Conservation (phyloP, 2,113 vertebrate species). For the Alces alces region DNA sequence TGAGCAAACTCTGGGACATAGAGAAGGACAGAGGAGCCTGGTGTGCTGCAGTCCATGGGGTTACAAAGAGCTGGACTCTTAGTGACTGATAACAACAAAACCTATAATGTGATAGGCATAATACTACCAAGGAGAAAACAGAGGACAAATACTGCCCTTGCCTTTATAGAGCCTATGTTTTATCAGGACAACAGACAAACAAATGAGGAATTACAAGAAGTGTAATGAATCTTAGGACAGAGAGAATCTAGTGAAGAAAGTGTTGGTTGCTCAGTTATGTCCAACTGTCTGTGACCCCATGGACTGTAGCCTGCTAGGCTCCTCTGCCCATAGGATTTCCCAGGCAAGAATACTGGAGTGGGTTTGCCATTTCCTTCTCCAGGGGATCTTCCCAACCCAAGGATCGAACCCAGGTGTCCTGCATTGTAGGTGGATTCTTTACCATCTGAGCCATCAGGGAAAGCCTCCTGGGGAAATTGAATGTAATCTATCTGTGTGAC, state of each 20-base stretch:
- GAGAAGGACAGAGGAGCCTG: not conserved
- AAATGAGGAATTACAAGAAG: not conserved
- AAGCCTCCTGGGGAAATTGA: not conserved
- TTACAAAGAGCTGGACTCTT: not conserved
- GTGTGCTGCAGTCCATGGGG: not conserved
- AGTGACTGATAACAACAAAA: not conserved
- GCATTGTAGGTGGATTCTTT: not conserved
- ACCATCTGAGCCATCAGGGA: not conserved
- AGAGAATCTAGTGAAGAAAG: not conserved
- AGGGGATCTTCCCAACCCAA: not conserved
- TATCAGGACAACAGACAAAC: not conserved
- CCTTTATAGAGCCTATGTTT: not conserved
- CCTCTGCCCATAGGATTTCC: not conserved
- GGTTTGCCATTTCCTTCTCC: not conserved
- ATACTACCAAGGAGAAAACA: not conserved
- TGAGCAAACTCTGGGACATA: not conserved
- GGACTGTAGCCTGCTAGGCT: not conserved
- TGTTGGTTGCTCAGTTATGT: not conserved
- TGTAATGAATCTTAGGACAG: not conserved
- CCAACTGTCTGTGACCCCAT: not conserved
- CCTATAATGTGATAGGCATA: not conserved
- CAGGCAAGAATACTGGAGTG: not conserved
- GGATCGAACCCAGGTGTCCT: not conserved
- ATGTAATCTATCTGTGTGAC: not conserved
- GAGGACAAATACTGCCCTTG: not conserved